Base-by-base conservation (phyloP, 2,888 invertebrate genomes). In the Apomyelois bistriatella region DNA sequence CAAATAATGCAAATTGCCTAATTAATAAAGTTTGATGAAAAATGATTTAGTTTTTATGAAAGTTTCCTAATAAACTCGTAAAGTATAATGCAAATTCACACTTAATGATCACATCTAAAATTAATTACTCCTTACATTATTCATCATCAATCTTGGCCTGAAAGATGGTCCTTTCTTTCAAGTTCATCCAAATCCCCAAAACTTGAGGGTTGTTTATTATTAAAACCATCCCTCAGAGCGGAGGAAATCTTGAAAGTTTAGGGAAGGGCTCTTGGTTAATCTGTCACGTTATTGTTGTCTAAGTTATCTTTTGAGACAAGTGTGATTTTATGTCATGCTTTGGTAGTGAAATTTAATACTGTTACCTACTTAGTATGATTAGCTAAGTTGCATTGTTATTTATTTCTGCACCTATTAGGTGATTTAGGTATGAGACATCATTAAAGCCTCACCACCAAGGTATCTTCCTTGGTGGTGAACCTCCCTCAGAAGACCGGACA, bases 371-470 rank as follows among this genome's bases (percentile, higher is more conserved):
- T 22, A 22, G 3, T 22, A n/a, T n/a, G n/a, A n/a, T n/a, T n/a
- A n/a, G n/a, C n/a, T 22, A 22, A 64, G 62, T 49, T 35, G 56
- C 66, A 62, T 64, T 61, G 58, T 55, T 61, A 53, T 53, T n/a
- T n/a, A n/a, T n/a, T n/a, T n/a, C n/a, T n/a, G n/a, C n/a, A n/a
- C n/a, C n/a, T n/a, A n/a, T n/a, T n/a, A n/a, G n/a, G n/a, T n/a
- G n/a, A n/a, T n/a, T n/a, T n/a, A n/a, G n/a, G n/a, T n/a, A n/a
- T n/a, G n/a, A n/a, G n/a, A n/a, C n/a, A n/a, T n/a, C n/a, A n/a
- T n/a, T n/a, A n/a, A n/a, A n/a, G n/a, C n/a, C n/a, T n/a, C n/a
- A n/a, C n/a, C n/a, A n/a, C n/a, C n/a, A n/a, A n/a, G n/a, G n/a
- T n/a, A n/a, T n/a, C n/a, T n/a, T n/a, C n/a, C n/a, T n/a, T n/a